A percentile compares a stretch with the other conserved stretches of the same genome.
These are phyloP conservation scores for Elegia similella DNA, from an alignment of 2,888 invertebrate genomes.

Conservation along the genomic window DNA sequence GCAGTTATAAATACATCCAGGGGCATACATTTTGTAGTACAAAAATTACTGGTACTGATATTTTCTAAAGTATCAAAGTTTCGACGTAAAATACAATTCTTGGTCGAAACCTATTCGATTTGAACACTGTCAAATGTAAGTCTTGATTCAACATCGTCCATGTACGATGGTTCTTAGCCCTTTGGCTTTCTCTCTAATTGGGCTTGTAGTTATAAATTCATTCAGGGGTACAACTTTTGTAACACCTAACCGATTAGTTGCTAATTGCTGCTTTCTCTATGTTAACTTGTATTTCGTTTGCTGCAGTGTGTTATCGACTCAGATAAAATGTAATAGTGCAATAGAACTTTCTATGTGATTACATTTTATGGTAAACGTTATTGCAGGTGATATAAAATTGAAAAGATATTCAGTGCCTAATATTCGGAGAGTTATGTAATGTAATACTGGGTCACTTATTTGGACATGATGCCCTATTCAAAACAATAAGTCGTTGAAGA, in stretches of 20 bases:
- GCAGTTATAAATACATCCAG: no score
- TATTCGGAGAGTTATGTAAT: no score
- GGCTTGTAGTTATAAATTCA: conserved; percentile 72
- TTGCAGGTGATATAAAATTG: background rate
- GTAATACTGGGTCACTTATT: no score
- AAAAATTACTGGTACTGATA: no score
- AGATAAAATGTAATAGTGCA: conserved; percentile 47
- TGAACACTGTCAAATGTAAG: background rate
- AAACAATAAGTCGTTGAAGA: no score
- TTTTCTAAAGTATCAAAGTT: no score
- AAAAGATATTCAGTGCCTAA: background rate
- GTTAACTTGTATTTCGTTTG: conserved; percentile 57
- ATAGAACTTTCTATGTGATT: conserved; percentile 38
- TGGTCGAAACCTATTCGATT: no score
- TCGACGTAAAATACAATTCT: background rate
- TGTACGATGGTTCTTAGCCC: conserved; percentile 30
- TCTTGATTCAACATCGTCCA: conserved; percentile 35
- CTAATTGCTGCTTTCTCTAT: conserved; percentile 75
- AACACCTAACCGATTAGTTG: conserved; percentile 63
- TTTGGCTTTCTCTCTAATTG: conserved; percentile 78
- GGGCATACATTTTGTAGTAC: no score
- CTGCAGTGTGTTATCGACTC: conserved; percentile 49
- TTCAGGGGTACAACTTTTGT: conserved; percentile 72
- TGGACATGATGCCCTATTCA: no score
- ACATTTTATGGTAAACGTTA: conserved; percentile 23